Evolutionary conservation across 2,113 vertebrate species (phyloP).

Genomic region (Sebastes fasciatus): DNA sequence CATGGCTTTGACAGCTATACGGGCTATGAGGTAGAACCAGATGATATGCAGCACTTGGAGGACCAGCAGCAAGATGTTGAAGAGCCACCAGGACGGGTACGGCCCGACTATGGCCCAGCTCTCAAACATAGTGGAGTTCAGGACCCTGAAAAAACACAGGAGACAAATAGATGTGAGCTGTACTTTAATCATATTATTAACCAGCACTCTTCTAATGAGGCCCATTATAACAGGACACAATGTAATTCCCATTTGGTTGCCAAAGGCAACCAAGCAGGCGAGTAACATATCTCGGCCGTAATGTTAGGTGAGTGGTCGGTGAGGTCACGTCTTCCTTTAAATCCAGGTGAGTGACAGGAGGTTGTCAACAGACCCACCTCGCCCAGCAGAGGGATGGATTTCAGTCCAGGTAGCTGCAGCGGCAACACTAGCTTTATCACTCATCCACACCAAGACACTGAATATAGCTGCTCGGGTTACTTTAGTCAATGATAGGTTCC

Average conservation of each 20-base stretch:
- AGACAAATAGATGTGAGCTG: not conserved
- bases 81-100: constrained; percentile 96
- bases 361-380: constrained; percentile 45
- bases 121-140: constrained; percentile 96
- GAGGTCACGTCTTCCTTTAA: constrained; percentile 51
- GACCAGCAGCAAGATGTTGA: constrained; percentile 90
- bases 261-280: not conserved
- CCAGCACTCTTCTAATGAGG: constrained; percentile 1
- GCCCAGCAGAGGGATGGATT: constrained; percentile 70
- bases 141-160: constrained; percentile 84
- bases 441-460: constrained; percentile 76
- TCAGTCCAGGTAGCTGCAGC: constrained; percentile 59
- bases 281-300: not conserved
- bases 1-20: constrained; percentile 92
- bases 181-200: not conserved
- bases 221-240: not conserved
- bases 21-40: constrained; percentile 96
- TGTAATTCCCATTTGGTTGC: not conserved
- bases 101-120: constrained; percentile 96
- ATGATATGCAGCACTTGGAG: constrained; percentile 92
- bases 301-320: constrained; percentile 29
- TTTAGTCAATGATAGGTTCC: constrained; percentile 36
- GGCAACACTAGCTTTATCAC: constrained; percentile 66
- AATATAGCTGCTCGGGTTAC: constrained; percentile 82
- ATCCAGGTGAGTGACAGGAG: constrained; percentile 51